Conservation (phyloP, 2,888 invertebrate genomes). For the Choristoneura rosaceana region DNA sequence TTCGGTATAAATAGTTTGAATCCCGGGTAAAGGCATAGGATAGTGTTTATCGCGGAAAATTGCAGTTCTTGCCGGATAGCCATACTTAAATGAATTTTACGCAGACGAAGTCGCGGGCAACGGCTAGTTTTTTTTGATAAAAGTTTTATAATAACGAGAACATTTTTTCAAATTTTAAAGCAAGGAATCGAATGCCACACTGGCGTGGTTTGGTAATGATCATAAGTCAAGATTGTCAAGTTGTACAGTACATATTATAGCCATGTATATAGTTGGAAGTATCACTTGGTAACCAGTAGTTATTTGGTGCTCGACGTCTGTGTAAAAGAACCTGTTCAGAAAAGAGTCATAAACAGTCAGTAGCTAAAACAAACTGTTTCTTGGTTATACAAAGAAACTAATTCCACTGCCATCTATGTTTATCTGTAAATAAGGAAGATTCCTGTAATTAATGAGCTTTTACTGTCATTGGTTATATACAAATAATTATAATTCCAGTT, state of each 20-base stretch:
- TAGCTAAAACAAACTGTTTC: not conserved
- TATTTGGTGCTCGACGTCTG: not conserved
- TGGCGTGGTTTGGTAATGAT: not conserved
- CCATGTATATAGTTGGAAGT: not conserved
- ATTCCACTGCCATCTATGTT: not conserved
- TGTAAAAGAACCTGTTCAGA: not conserved
- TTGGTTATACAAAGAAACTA: not conserved
- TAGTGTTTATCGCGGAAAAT: no score
- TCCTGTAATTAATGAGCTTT: not conserved
- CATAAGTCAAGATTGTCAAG: conserved; percentile 1
- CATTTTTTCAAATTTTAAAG: not conserved
- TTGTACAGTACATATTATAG: not conserved
- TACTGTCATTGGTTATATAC: not conserved
- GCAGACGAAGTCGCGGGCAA: no score
- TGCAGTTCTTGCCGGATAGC: no score
- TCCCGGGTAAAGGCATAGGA: no score
- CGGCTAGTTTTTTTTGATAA: no score
- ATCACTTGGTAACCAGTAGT: not conserved
- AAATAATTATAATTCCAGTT: not conserved
- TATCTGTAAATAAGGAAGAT: not conserved
- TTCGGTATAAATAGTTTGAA: no score
- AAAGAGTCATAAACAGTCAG: not conserved
- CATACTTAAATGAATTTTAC: no score
- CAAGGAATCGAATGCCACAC: not conserved
- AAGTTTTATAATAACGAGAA: no score